Evolutionary conservation across 2,797 vertebrate species (phyloP), one percentile per base, ranked within the genome.

Genomic region (Hipposideros larvatus): DNA sequence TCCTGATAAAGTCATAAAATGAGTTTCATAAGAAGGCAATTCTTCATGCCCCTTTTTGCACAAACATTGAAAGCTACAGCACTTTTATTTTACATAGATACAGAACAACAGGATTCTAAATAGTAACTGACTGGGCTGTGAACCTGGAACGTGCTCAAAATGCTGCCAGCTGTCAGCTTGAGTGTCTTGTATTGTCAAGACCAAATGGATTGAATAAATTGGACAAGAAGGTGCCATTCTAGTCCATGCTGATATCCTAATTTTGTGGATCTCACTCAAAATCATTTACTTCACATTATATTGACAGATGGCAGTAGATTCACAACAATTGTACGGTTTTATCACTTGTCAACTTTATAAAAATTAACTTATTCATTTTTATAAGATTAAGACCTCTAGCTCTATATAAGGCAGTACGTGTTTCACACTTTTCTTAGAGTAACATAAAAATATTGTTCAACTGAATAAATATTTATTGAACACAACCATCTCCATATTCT

Each of bases 41-140:
- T 86, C 43, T 41, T 75, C 57, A 55, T 82, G 43, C 5, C 19
- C 14, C n/a, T 51, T 95, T 95, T 68, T 68, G 92, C 65, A 86
- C 31, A 87, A 90, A 80, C 82, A 92, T 21, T 37, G 41, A 83
- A 91, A 93, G 51, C 57, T 48, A 73, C n/a, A 84, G 31, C 15
- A n/a, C 65, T 34, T n/a, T 74, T 55, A 28, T 86, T 37, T n/a
- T n/a, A 46, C 34, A 59, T 0, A 87, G 74, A 79, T 37, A 28
- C n/a, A 71, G 51, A 80, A 65, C 75, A 90, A 92, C 28, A 57
- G 41, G 91, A 80, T 70, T 96, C 78, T 91, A 87, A 92, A 84
- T 26, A 63, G 18, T 14, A 24, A 3, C 83, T 34, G 86, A 87
- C 22, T 91, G 43, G 91, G 48, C 66, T 59, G 11, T 87, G 90